Evolutionary conservation across 2,888 invertebrate genomes (phyloP), one percentile per base, ranked within the genome.

Genomic region (Eilema caniola): DNA sequence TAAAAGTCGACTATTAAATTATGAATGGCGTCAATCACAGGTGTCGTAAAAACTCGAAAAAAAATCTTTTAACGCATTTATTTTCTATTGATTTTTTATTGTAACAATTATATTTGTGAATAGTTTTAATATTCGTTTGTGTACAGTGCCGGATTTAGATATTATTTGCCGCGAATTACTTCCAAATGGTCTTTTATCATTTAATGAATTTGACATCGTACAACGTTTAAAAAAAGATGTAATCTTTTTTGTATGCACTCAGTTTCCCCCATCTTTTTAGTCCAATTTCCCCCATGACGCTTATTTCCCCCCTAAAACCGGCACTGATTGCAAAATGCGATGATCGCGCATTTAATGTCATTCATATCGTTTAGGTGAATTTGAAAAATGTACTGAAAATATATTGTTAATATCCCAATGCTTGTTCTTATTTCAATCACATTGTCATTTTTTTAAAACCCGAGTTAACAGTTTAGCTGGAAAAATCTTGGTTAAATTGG

Each of bases 331-430:
- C 82, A 77, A 75, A 62, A 81, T 82, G 88, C 89, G 89, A 88
- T 83, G 86, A 89, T 82, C 90, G 89, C 91, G 88, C 92, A 86
- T 80, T 88, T 82, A 82, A 86, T 87, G 87, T 90, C 91, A 91
- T 91, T 91, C 91, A 91, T 92, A 91, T 92, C 92, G 77, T 79
- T 56, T 80, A 85, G 80, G 87, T 86, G 83, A 86, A 86, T 86
- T 82, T 87, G 85, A 85, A 80, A 81, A 82, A 88, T 90, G 89
- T 90, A 91, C 90, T 85, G 85, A 87, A 72, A 88, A 76, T 91
- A 92, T 90, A 92, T 89, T 89, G 86, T 89, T 86, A 88, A 86
- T 88, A 86, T 84, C 89, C 89, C 82, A 77, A 24, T 56, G 11
- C 1, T 68, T 75, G 75, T 85, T 87, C 1, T 86, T 81, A 82